These are phyloP conservation scores for Cydia pomonella DNA, from an alignment of 1,140 invertebrate genomes.

Conservation along the genomic window DNA sequence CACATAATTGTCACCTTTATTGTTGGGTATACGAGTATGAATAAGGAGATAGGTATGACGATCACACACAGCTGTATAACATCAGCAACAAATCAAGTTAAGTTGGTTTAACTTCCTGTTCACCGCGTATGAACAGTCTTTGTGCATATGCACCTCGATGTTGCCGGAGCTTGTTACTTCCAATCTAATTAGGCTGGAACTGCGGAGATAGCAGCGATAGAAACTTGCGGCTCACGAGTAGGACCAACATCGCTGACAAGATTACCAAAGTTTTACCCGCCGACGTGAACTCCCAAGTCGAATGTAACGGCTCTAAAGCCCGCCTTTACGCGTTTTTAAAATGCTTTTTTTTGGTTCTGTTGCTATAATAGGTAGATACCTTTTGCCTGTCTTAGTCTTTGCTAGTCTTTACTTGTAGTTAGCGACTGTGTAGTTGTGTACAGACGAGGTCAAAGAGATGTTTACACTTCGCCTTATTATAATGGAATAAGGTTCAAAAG, in stretches of 20 bases:
- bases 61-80: background rate
- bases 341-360: background rate
- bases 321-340: background rate
- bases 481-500: no score
- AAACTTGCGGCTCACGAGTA: slow-evolving; percentile 55
- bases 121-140: background rate
- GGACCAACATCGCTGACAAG: slow-evolving; percentile 52
- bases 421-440: no score
- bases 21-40: no score
- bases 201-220: slow-evolving; percentile 53
- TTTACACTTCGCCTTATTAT: no score
- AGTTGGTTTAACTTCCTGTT: slow-evolving; percentile 3
- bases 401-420: no score
- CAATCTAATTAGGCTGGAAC: slow-evolving; percentile 62
- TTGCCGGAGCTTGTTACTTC: slow-evolving; percentile 42
- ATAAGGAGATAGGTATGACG: background rate
- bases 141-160: slow-evolving; percentile 30
- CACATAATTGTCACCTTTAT: background rate
- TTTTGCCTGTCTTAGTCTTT: no score
- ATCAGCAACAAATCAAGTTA: background rate
- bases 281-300: slow-evolving; percentile 17
- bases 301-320: background rate
- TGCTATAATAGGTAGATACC: background rate
- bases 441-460: no score
- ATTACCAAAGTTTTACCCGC: slow-evolving; percentile 53